Percentiles rank a stretch among this genome's conserved stretches.
These are phyloP conservation scores for Dynastes tityus DNA, from an alignment of 2,888 invertebrate species.

Conservation along the genomic window DNA sequence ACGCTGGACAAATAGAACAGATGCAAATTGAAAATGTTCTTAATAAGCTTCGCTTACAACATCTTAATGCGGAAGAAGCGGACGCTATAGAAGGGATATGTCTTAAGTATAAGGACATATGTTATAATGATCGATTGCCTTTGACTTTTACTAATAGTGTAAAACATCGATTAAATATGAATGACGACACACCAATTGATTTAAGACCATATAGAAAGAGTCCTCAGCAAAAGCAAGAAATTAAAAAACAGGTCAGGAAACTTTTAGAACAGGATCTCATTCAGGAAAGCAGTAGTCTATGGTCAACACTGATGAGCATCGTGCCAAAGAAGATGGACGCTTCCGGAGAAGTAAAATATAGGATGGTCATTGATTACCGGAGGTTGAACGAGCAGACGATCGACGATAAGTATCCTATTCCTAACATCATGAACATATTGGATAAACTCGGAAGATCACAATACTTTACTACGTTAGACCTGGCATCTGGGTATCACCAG, in stretches of 20 bases:
- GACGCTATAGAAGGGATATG: conserved; percentile 32
- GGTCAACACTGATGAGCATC: conserved; percentile 54
- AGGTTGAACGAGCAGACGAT: neutral
- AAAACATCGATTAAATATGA: conserved; percentile 55
- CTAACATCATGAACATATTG: conserved; percentile 55
- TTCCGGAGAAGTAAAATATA: conserved; percentile 54
- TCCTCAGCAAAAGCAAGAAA: conserved; percentile 57
- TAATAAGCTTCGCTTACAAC: conserved; percentile 15
- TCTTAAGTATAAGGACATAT: conserved; percentile 51
- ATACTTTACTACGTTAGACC: neutral
- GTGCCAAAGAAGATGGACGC: conserved; percentile 56
- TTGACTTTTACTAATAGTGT: conserved; percentile 27
- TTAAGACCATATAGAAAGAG: conserved; percentile 58
- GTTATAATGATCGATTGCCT: conserved; percentile 50
- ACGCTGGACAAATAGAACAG: neutral
- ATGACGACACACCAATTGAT: conserved; percentile 54
- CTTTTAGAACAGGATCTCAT: conserved; percentile 54
- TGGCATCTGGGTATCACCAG: conserved; percentile 50
- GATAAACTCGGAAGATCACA: conserved; percentile 54
- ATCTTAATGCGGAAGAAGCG: conserved; percentile 41
- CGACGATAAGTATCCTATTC: conserved; percentile 54
- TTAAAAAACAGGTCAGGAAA: conserved; percentile 53
- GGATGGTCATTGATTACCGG: conserved; percentile 48
- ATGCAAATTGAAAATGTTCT: neutral
- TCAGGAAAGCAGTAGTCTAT: conserved; percentile 50